phyloP scores from a whole-genome alignment of 2,113 vertebrate genomes.

The Tachycineta bicolor region DNA sequence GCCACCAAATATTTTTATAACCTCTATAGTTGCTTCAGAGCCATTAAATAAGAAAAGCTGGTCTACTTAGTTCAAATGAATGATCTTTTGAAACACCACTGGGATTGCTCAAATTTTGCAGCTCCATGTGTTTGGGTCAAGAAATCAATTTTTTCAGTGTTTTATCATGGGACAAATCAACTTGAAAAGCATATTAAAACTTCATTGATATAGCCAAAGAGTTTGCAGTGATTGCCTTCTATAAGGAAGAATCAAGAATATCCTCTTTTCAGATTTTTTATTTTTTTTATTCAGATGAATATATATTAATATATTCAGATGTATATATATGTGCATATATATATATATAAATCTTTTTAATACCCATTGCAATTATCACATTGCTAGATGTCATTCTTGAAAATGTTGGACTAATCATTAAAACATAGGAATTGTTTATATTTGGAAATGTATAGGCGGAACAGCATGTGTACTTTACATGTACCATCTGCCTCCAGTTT shows the following conservation, averaged over 20 bases:
- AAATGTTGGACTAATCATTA: background rate
- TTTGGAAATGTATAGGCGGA: background rate
- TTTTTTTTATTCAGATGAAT: background rate
- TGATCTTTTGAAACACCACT: background rate
- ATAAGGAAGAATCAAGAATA: background rate
- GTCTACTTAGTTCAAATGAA: background rate
- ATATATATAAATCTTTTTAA: background rate
- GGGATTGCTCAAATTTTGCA: background rate
- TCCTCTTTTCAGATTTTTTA: background rate
- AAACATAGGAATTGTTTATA: slow-evolving; percentile 1
- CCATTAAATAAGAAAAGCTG: background rate
- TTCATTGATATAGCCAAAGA: background rate
- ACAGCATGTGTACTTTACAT: background rate
- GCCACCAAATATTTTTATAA: background rate
- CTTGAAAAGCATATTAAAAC: background rate
- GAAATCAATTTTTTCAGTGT: background rate
- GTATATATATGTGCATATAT: background rate
- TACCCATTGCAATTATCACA: background rate
- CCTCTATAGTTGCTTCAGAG: background rate
- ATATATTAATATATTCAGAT: background rate
- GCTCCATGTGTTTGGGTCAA: background rate
- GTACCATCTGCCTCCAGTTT: slow-evolving; percentile 18
- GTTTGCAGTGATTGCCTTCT: background rate
- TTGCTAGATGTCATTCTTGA: slow-evolving; percentile 1
- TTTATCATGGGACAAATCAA: background rate